These are phyloP conservation scores for Chrysolina oricalcia DNA, from an alignment of 2,888 invertebrate species.

Conservation along the genomic window DNA sequence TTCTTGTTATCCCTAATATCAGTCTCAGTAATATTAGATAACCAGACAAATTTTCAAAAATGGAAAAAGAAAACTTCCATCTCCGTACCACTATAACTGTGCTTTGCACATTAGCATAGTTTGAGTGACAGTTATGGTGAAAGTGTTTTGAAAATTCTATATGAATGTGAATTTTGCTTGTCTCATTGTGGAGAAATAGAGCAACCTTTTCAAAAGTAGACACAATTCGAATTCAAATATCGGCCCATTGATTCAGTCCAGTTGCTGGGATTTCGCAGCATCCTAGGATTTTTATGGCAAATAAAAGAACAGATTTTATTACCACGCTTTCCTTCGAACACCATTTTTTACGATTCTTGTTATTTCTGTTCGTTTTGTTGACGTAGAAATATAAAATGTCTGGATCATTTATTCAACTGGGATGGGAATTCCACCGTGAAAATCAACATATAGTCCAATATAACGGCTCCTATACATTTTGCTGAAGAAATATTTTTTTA, in stretches of 20 bases:
- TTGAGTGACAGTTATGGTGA: too few species aligned
- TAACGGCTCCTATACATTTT: too few species aligned
- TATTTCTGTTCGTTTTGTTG: not conserved
- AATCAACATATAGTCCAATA: not conserved
- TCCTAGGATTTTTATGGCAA: not conserved
- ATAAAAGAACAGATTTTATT: not conserved
- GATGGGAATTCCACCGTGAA: not conserved
- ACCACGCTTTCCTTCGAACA: conserved; percentile 2
- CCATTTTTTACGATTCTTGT: not conserved
- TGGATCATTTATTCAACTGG: not conserved
- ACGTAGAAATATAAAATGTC: not conserved
- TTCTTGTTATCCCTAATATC: too few species aligned
- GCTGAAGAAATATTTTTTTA: too few species aligned
- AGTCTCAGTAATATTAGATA: too few species aligned
- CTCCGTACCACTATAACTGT: too few species aligned
- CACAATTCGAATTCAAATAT: not conserved
- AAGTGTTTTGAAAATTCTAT: too few species aligned
- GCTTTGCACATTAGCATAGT: too few species aligned
- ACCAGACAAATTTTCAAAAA: too few species aligned
- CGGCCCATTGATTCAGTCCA: not conserved
- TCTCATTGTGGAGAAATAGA: not conserved
- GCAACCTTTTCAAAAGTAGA: not conserved
- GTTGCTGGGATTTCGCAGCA: not conserved
- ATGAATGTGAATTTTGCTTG: too few species aligned
- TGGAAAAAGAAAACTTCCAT: too few species aligned